Percentiles rank a stretch among this genome's conserved stretches.
Conservation (phyloP, 64 coral and sea anemone genomes). For the Cladopsammia gracilis region DNA sequence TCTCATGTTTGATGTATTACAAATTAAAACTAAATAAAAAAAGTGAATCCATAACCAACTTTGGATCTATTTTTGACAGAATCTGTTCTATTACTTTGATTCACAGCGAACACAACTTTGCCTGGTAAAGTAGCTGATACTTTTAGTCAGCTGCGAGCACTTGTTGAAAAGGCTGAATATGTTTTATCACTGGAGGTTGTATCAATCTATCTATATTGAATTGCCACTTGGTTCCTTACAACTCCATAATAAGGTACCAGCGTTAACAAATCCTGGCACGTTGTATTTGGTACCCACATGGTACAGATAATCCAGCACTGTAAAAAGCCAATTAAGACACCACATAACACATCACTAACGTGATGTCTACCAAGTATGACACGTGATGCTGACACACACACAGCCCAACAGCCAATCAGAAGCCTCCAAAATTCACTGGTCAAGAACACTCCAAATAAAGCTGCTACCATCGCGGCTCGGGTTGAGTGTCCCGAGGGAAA, state of each 20-base stretch:
- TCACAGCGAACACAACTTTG: too few species aligned
- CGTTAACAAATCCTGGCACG: constrained; percentile 16
- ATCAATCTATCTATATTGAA: background rate
- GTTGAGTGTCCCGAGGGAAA: constrained; percentile 94
- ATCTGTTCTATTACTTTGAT: too few species aligned
- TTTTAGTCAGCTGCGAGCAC: too few species aligned
- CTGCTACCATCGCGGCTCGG: constrained; percentile 85
- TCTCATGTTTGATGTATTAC: too few species aligned
- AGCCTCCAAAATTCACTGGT: constrained; percentile 8
- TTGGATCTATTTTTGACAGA: too few species aligned
- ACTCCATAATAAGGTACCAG: constrained; percentile 27
- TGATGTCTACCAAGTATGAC: constrained; percentile 93
- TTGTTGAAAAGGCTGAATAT: too few species aligned
- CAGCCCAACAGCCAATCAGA: constrained; percentile 79
- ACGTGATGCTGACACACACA: constrained; percentile 76
- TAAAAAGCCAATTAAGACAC: constrained; percentile 79
- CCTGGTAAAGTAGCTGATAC: too few species aligned
- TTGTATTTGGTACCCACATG: constrained; percentile 68
- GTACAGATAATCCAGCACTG: constrained; percentile 68
- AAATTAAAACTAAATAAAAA: too few species aligned
- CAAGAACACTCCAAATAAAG: constrained; percentile 49
- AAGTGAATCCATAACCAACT: too few species aligned
- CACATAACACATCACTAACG: constrained; percentile 88
- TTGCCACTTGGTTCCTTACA: background rate
- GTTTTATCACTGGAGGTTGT: too few species aligned